phyloP scores from a whole-genome alignment of 37 sponge, comb jelly and placozoan genomes.

The Crambe crambe region DNA sequence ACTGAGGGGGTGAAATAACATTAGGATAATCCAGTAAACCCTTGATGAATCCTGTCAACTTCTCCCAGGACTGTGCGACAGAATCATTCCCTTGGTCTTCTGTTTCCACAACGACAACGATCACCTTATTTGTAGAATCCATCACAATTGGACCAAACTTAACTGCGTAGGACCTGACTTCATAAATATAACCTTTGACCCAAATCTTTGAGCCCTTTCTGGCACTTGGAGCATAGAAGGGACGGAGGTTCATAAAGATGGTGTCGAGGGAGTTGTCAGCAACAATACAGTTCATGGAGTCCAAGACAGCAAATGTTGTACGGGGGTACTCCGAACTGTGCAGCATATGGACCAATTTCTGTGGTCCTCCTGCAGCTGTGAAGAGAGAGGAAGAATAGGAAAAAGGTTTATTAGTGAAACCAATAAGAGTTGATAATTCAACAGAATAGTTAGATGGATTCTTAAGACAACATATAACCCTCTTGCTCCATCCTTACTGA shows the following conservation, averaged over 20 bases:
- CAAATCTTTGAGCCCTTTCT: constrained; percentile 61
- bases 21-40: constrained; percentile 45
- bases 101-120: constrained; percentile 45
- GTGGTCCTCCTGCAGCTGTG: constrained; percentile 19
- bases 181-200: constrained; percentile 51
- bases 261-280: constrained; percentile 64
- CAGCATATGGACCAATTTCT: constrained; percentile 41
- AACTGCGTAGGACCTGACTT: constrained; percentile 38
- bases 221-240: constrained; percentile 43
- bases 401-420: too few relatives aligned
- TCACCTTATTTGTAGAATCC: constrained; percentile 48
- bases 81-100: constrained; percentile 38
- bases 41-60: constrained; percentile 36
- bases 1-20: constrained; percentile 25
- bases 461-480: too few relatives aligned
- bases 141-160: constrained; percentile 64
- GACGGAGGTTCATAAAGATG: constrained; percentile 63
- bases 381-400: too few relatives aligned
- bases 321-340: constrained; percentile 77
- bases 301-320: constrained; percentile 64
- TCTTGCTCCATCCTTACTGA: constrained; percentile 29
- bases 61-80: constrained; percentile 47
- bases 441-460: too few relatives aligned
- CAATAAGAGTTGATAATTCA: too few relatives aligned
- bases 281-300: constrained; percentile 59